Evolutionary conservation across 2,888 invertebrate species (phyloP), one percentile per base, ranked within the genome.

Genomic region (Agrotis ipsilon): DNA sequence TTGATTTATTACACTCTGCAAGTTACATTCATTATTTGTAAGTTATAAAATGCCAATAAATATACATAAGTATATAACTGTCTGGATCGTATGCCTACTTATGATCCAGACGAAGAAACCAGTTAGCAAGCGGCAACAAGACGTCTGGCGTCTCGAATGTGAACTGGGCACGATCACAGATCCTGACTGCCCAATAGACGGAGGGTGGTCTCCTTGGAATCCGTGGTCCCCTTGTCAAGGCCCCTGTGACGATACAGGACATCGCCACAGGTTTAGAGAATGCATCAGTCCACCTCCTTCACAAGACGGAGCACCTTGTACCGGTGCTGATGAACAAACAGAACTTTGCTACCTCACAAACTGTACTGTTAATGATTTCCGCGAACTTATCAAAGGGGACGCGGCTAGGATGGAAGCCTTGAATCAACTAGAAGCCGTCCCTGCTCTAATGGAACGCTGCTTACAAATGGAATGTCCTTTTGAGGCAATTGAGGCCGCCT

Each of bases 201-300:
- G 96, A 18, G 94, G 94, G 18, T 96, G 96, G 96, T 90, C 94
- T 0, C 77, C 93, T 1, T 96, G 96, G 96, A 88, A 90, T 11
- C 69, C 92, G 0, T 96, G 96, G 96, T 92, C 93, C 0, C 61
- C 84, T 0, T 96, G 96, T 75, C 89, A 85, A 16, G 96, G 96
- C 11, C 81, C 89, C n/a, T 96, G 96, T 79, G 96, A 96, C 46
- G 92, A 92, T 66, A 82, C 90, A 7, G 96, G 96, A 1, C 92
- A 92, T 63, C 92, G 92, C 24, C 90, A 82, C 54, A 91, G 96
- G 72, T 84, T 75, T 18, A 91, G 96, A 72, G 88, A 90, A 58
- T 96, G 96, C 75, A 90, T 85, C 61, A 96, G 96, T 78, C 96
- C 96, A 13, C 81, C 91, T 0, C 94, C 96, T 5, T 92, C 93